Conservation (phyloP, 2,113 vertebrate species). For the Corydoras sp. region DNA sequence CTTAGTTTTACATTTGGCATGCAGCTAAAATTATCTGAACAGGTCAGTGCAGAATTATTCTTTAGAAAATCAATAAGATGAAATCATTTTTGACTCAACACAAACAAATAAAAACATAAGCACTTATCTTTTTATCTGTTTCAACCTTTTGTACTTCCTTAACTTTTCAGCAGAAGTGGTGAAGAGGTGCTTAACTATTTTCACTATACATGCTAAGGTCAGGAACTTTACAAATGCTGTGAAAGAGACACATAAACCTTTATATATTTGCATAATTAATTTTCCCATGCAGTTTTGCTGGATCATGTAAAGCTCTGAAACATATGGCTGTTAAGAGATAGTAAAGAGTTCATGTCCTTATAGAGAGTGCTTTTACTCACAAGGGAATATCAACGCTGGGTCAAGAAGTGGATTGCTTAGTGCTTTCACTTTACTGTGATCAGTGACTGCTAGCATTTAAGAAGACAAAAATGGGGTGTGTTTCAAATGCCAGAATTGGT, state of each 20-base stretch:
- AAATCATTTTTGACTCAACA: too few species aligned
- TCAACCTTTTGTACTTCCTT: not conserved
- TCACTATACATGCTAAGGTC: constrained; percentile 21
- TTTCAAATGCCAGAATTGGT: not conserved
- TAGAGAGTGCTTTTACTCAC: not conserved
- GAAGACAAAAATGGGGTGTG: too few species aligned
- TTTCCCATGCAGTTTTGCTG: constrained; percentile 13
- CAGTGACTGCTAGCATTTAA: constrained; percentile 40
- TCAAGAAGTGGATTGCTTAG: not conserved
- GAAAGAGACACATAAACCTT: not conserved
- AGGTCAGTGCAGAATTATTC: too few species aligned
- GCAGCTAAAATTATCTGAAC: too few species aligned
- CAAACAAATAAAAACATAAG: too few species aligned
- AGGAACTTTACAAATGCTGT: constrained; percentile 3
- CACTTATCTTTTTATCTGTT: too few species aligned
- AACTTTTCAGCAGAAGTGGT: constrained; percentile 9
- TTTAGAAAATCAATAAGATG: too few species aligned
- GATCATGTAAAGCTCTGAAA: not conserved
- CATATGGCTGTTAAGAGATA: not conserved
- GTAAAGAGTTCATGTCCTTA: not conserved
- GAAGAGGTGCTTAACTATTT: constrained; percentile 23
- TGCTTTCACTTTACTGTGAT: constrained; percentile 13
- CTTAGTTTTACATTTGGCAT: too few species aligned
- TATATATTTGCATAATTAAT: not conserved
- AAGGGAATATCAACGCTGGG: not conserved